Evolutionary conservation across 2,888 invertebrate genomes (phyloP).

Genomic region (Cheiracanthium punctorium): DNA sequence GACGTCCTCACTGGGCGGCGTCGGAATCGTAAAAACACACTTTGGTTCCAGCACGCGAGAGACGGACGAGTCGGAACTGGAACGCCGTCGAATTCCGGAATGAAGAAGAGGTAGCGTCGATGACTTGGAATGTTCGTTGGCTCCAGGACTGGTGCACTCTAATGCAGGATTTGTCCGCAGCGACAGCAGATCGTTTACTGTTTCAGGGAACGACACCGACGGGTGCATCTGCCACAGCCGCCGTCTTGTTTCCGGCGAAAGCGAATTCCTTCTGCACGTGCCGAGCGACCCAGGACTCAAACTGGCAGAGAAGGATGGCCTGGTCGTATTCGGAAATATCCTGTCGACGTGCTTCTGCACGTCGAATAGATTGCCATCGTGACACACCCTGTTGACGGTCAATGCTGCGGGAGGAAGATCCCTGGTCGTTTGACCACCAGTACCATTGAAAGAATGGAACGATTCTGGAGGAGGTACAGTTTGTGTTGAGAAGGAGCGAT

Average conservation of each 20-base stretch:
- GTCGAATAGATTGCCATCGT: slow-evolving; percentile 48
- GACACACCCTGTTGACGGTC: slow-evolving; percentile 52
- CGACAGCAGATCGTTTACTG: slow-evolving; percentile 43
- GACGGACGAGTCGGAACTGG: slow-evolving; percentile 48
- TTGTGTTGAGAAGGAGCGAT: slow-evolving; percentile 17
- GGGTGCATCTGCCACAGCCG: slow-evolving; percentile 52
- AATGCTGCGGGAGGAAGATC: no score
- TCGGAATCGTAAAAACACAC: slow-evolving; percentile 24
- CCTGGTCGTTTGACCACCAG: no score
- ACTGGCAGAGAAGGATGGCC: slow-evolving; percentile 39
- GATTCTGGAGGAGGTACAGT: slow-evolving; percentile 38
- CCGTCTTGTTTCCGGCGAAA: slow-evolving; percentile 45
- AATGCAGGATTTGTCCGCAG: neutral
- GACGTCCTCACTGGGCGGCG: slow-evolving; percentile 60
- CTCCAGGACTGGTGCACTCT: neutral
- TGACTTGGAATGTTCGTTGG: neutral
- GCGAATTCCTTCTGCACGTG: neutral
- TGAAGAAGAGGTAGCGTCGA: neutral
- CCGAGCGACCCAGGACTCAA: slow-evolving; percentile 19
- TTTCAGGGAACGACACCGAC: slow-evolving; percentile 58
- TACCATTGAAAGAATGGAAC: slow-evolving; percentile 1
- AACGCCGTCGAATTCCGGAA: slow-evolving; percentile 29
- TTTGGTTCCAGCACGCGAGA: slow-evolving; percentile 23
- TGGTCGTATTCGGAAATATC: neutral
- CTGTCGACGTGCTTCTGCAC: slow-evolving; percentile 1